Evolutionary conservation across 2,888 invertebrate genomes (phyloP).

Genomic region (Trachelus stipa): DNA sequence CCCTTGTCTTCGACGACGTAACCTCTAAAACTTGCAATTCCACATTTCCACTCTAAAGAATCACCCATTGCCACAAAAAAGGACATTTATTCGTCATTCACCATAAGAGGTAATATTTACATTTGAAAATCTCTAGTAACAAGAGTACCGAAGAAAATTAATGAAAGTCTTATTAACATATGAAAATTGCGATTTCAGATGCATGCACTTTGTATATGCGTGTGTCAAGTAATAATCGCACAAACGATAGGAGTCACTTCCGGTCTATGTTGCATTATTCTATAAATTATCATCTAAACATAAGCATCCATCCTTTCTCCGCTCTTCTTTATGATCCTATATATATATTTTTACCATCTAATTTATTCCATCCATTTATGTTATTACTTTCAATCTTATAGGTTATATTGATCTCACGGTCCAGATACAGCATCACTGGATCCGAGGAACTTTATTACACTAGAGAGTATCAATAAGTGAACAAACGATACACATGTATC

Average conservation of each 20-base stretch:
- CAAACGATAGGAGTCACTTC: constrained; percentile 46
- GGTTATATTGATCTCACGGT: too few species aligned
- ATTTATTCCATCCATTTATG: too few species aligned
- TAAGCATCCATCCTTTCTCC: too few species aligned
- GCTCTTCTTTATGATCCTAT: too few species aligned
- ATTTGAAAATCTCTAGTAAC: not conserved
- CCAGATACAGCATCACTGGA: not conserved
- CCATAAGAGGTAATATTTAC: not conserved
- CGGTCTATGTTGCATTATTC: constrained; percentile 26
- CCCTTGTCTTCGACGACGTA: not conserved
- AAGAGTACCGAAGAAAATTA: not conserved
- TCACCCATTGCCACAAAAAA: not conserved
- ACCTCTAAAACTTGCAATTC: not conserved
- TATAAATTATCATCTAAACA: too few species aligned
- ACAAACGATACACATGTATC: not conserved
- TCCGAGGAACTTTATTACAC: not conserved
- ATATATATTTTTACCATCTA: too few species aligned
- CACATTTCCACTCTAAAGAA: not conserved
- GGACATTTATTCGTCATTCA: not conserved
- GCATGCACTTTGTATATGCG: not conserved
- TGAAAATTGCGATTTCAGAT: not conserved
- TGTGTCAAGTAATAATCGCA: constrained; percentile 31
- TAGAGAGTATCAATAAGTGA: not conserved
- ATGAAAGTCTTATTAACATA: not conserved
- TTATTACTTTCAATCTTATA: too few species aligned